phyloP scores from a whole-genome alignment of 2,113 vertebrate genomes.

The Grammomys dolichurus region DNA sequence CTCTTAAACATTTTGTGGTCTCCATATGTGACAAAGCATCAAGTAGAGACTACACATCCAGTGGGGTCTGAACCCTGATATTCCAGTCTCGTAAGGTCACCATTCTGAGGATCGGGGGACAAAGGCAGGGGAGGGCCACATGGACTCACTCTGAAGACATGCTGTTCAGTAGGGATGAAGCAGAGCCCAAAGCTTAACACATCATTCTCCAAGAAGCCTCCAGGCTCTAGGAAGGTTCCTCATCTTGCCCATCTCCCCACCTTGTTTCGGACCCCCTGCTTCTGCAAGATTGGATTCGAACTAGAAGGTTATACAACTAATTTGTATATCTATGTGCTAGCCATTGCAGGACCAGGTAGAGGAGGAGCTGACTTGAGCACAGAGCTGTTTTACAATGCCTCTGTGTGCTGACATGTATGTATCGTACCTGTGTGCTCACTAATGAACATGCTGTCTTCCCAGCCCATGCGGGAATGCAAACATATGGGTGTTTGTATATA shows the following conservation, averaged over 20 bases:
- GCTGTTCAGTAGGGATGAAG: rapidly evolving
- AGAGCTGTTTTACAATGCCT: neutral
- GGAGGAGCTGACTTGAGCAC: rapidly evolving
- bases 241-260: rapidly evolving
- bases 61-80: rapidly evolving
- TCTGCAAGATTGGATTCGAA: neutral
- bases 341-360: rapidly evolving
- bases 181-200: neutral
- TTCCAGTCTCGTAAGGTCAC: rapidly evolving
- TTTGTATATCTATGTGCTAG: neutral
- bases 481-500: neutral
- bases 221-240: neutral
- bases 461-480: neutral
- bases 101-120: too few species aligned
- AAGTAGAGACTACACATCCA: rapidly evolving
- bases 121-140: rapidly evolving
- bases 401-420: neutral
- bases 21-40: neutral
- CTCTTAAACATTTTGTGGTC: neutral
- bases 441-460: neutral
- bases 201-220: neutral
- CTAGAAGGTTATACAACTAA: too few species aligned
- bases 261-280: neutral
- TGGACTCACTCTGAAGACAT: rapidly evolving
- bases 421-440: rapidly evolving